Evolutionary conservation across 2,113 vertebrate genomes (phyloP).

Genomic region (Nasalis larvatus): DNA sequence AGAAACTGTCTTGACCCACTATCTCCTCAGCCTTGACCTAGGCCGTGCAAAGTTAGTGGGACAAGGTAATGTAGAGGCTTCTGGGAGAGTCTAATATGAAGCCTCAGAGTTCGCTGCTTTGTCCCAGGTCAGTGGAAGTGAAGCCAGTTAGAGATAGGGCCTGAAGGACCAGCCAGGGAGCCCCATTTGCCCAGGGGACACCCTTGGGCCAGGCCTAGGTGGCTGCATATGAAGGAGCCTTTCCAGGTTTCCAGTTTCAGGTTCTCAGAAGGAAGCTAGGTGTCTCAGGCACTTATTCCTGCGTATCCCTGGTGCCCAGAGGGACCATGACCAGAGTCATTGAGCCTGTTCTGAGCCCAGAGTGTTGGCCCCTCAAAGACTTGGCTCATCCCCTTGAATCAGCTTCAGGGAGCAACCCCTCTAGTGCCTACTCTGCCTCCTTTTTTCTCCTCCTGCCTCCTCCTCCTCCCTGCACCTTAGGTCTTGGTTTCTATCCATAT

Average conservation of each 20-base stretch:
- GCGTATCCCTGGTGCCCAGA: not conserved
- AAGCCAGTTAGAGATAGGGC: not conserved
- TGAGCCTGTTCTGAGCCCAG: not conserved
- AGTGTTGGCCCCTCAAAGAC: not conserved
- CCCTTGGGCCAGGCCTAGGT: no score
- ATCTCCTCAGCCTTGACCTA: not conserved
- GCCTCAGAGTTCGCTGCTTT: not conserved
- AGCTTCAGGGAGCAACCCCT: not conserved
- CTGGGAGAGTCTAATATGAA: not conserved
- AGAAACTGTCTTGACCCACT: not conserved
- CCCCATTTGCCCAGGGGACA: not conserved
- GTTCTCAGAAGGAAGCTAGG: not conserved
- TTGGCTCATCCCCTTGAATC: not conserved
- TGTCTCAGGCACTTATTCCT: not conserved
- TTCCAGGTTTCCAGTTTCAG: not conserved
- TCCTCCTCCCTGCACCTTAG: not conserved
- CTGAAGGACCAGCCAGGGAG: not conserved
- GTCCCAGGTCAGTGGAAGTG: not conserved
- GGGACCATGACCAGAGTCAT: not conserved
- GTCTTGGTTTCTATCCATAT: not conserved
- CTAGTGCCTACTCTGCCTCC: not conserved
- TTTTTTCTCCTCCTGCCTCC: not conserved
- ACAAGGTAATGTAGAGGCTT: not conserved
- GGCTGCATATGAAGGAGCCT: not conserved
- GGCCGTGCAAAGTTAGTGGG: not conserved